A percentile compares a stretch with the other conserved stretches of the same genome.
These are phyloP conservation scores for Gerris buenoi DNA, from an alignment of 1,140 invertebrate species.

Conservation along the genomic window DNA sequence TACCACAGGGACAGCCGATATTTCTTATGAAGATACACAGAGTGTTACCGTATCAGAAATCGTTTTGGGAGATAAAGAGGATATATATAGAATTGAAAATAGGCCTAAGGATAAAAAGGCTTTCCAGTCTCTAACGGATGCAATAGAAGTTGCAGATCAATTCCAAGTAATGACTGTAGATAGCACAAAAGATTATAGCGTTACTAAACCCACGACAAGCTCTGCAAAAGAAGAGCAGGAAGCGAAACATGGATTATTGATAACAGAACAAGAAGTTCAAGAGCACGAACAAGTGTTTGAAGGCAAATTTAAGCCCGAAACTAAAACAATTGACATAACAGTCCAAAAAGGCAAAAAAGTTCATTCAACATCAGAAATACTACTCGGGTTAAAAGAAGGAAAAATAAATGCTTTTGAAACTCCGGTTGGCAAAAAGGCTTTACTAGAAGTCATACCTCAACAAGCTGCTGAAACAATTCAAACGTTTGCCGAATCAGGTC, in stretches of 20 bases:
- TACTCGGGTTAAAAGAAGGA: conserved; percentile 22
- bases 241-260: conserved; percentile 26
- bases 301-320: conserved; percentile 16
- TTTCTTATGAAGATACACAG: conserved; percentile 28
- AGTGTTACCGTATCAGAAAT: conserved; percentile 34
- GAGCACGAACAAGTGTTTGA: conserved; percentile 23
- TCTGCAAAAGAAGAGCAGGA: conserved; percentile 28
- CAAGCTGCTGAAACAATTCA: conserved; percentile 19
- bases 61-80: conserved; percentile 36
- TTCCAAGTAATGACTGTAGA: conserved; percentile 27
- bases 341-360: conserved; percentile 20
- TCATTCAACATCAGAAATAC: conserved; percentile 23
- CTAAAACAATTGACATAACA: conserved; percentile 16
- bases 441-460: conserved; percentile 13
- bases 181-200: conserved; percentile 23
- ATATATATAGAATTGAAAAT: conserved; percentile 18
- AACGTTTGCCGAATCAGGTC: conserved; percentile 16
- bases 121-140: conserved; percentile 23
- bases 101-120: conserved; percentile 26
- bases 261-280: conserved; percentile 23
- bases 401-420: conserved; percentile 13
- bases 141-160: conserved; percentile 31
- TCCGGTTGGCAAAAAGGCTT: conserved; percentile 19
- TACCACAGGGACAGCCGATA: conserved; percentile 29
- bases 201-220: conserved; percentile 15